phyloP scores from a whole-genome alignment of 1,140 invertebrate genomes.

The Helicorthomorpha holstii region DNA sequence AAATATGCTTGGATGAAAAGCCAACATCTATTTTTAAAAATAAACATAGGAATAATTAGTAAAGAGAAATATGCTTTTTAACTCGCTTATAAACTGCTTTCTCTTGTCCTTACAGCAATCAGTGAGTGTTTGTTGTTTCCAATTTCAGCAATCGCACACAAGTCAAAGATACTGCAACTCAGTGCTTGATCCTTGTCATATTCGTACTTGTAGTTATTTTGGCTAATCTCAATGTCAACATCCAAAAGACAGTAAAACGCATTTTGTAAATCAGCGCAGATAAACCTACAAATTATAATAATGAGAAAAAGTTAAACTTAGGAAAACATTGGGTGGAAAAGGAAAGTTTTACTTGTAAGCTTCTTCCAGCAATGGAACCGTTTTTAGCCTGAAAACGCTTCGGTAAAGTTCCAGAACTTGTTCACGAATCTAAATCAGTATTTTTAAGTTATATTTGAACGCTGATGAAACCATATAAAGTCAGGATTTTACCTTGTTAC shows the following conservation, averaged over 20 bases:
- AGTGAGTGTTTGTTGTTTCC: conserved; percentile 34
- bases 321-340: conserved; percentile 17
- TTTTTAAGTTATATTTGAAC: not conserved
- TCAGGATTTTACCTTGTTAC: conserved; percentile 27
- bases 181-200: not conserved
- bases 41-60: too few relatives aligned
- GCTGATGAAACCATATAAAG: too few relatives aligned
- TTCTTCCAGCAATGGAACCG: conserved; percentile 73
- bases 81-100: too few relatives aligned
- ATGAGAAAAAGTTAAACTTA: too few relatives aligned
- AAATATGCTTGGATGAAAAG: conserved; percentile 73
- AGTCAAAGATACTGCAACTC: conserved; percentile 46
- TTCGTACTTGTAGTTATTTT: too few relatives aligned
- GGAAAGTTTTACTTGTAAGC: conserved; percentile 51
- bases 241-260: too few relatives aligned
- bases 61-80: too few relatives aligned
- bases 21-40: conserved; percentile 94
- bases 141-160: conserved; percentile 63
- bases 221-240: too few relatives aligned
- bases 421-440: not conserved
- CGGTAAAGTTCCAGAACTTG: conserved; percentile 54
- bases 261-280: too few relatives aligned
- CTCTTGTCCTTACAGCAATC: conserved; percentile 22
- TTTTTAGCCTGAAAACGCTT: conserved; percentile 64
- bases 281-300: too few relatives aligned